phyloP scores from a whole-genome alignment of 2,888 invertebrate species.

The Notocelia uddmanniana region DNA sequence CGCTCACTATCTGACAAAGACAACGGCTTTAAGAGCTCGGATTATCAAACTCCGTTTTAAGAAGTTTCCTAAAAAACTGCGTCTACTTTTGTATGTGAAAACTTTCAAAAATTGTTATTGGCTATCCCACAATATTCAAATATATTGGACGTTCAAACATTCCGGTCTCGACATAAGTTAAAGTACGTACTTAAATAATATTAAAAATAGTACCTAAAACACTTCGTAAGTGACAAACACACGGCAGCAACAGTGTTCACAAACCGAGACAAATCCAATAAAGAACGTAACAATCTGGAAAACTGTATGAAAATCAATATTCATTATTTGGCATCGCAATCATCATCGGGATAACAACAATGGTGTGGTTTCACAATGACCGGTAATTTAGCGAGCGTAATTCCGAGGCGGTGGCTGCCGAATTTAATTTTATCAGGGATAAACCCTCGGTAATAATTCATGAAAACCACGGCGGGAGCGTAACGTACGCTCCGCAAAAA shows the following conservation, averaged over 20 bases:
- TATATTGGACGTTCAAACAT: too few species aligned
- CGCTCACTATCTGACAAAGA: too few species aligned
- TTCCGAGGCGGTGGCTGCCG: conserved; percentile 64
- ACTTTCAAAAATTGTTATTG: too few species aligned
- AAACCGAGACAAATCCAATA: conserved; percentile 31
- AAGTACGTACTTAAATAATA: too few species aligned
- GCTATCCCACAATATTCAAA: not conserved
- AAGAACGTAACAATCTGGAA: conserved; percentile 40
- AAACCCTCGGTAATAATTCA: conserved; percentile 71
- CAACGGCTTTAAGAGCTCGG: too few species aligned
- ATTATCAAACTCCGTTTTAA: too few species aligned
- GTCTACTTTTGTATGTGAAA: too few species aligned
- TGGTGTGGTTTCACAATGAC: conserved; percentile 66
- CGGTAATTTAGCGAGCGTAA: conserved; percentile 75
- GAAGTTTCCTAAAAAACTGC: not conserved
- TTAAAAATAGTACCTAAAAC: not conserved
- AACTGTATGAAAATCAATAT: conserved; percentile 64
- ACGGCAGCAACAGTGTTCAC: not conserved
- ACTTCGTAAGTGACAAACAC: not conserved
- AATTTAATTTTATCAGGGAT: conserved; percentile 76
- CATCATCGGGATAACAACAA: conserved; percentile 66
- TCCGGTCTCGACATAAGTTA: too few species aligned
- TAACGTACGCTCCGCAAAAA: conserved; percentile 45
- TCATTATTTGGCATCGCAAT: conserved; percentile 66
- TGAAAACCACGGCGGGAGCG: conserved; percentile 60